Base-by-base conservation (phyloP, 2,113 vertebrate species). In the Crocuta crocuta region DNA sequence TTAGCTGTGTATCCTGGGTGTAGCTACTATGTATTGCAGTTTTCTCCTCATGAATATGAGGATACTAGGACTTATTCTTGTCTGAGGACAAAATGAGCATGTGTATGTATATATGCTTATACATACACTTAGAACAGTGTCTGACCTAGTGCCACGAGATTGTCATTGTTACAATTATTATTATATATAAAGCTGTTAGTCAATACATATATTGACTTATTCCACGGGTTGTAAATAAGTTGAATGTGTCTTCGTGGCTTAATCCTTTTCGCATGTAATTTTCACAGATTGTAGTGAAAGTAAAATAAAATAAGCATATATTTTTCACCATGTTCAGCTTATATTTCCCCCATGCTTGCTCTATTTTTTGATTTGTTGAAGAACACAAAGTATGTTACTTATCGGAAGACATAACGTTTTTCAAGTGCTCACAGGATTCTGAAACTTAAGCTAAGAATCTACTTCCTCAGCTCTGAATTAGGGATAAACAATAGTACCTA, bases 281-380 rank as follows among this genome's bases (percentile, higher is more conserved):
- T 90, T 94, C 65, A 65, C 58, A 83, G 45, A 63, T 76, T 83
- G 81, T n/a, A 43, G 43, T 93, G 78, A 76, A 93, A 93, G 78
- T 95, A 81, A 97, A 96, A 94, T 95, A 81, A 97, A 96, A 94
- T n/a, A 48, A 74, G 1, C 33, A 65, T 88, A 1, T 86, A 12
- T 92, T 55, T 93, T 87, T 13, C 45, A 15, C 9, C 17, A 35
- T 81, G 71, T 50, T 78, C 26, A 17, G 39, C 15, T 45, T 48
- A 65, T 48, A 66, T 78, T 68, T 83, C 82, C 45, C 28, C 5
- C 19, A 28, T 78, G 65, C 71, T 82, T 96, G 16, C 35, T 91
- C 95, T 91, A 10, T 68, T 86, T 93, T 97, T 74, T 86, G 80
- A 61, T 97, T 78, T 89, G 33, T 66, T 91, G 45, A 92, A 91